These are phyloP conservation scores for Orius laevigatus DNA, from an alignment of 1,140 invertebrate species.

Conservation along the genomic window DNA sequence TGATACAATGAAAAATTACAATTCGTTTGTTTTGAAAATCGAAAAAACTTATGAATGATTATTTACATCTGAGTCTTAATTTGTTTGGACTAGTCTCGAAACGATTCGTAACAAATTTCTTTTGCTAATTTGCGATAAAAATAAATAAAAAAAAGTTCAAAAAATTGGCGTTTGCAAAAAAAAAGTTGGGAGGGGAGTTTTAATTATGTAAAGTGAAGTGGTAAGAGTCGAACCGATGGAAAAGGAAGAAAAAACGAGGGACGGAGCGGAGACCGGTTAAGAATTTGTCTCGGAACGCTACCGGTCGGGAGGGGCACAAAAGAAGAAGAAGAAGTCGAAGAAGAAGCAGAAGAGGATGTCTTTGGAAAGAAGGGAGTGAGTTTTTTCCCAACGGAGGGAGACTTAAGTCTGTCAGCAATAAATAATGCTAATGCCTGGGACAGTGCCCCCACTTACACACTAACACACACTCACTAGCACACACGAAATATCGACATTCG, in stretches of 20 bases:
- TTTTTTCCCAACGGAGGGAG: conserved; percentile 7
- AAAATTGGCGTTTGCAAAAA: too few species aligned
- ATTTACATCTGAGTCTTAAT: too few species aligned
- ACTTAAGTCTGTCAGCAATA: conserved; percentile 9
- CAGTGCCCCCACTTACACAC: conserved; percentile 4
- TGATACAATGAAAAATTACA: too few species aligned
- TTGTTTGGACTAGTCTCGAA: too few species aligned
- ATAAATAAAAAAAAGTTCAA: too few species aligned
- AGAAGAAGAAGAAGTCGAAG: conserved; percentile 4
- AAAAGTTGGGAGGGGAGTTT: too few species aligned
- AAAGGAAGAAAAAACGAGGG: conserved; percentile 7
- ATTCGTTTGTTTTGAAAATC: too few species aligned
- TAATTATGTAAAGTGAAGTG: too few species aligned
- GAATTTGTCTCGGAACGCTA: conserved; percentile 9
- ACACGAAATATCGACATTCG: conserved; percentile 8
- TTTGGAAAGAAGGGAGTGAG: conserved; percentile 1
- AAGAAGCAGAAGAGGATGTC: not conserved
- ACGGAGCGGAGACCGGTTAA: conserved; percentile 8
- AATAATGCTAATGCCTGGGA: conserved; percentile 11
- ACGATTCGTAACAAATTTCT: too few species aligned
- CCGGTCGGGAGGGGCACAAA: conserved; percentile 6
- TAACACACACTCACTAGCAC: conserved; percentile 4
- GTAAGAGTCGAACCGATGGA: not conserved
- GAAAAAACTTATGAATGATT: too few species aligned
- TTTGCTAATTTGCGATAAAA: too few species aligned